A percentile compares a stretch with the other conserved stretches of the same genome.
phyloP scores from a whole-genome alignment of 1,140 invertebrate species.

The Aphelinus certus region DNA sequence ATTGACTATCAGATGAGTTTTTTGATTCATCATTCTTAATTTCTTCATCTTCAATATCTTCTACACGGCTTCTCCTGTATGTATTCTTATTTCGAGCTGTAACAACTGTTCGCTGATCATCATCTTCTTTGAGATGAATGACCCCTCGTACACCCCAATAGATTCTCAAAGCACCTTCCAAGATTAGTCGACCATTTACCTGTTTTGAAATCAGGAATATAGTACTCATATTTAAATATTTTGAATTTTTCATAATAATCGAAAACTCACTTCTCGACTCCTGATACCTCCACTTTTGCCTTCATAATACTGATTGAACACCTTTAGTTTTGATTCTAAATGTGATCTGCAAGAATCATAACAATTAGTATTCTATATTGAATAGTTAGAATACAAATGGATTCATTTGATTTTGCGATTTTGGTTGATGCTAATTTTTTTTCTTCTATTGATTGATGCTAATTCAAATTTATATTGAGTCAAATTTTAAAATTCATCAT shows the following conservation, averaged over 20 bases:
- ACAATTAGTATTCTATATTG: constrained; percentile 23
- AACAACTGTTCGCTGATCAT: constrained; percentile 81
- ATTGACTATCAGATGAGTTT: constrained; percentile 47
- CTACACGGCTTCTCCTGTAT: constrained; percentile 62
- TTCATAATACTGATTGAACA: constrained; percentile 84
- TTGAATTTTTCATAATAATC: constrained; percentile 3
- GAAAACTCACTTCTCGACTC: constrained; percentile 71
- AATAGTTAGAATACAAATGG: constrained; percentile 18
- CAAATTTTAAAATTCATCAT: constrained; percentile 2
- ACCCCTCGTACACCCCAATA: constrained; percentile 87
- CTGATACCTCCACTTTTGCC: constrained; percentile 80
- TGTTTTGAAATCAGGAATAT: constrained; percentile 44
- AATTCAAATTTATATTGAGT: not conserved
- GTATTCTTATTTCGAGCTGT: constrained; percentile 77
- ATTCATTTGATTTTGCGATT: too few species aligned
- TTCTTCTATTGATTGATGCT: constrained; percentile 13
- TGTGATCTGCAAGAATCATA: constrained; percentile 69
- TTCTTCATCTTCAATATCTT: constrained; percentile 54
- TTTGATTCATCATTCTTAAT: constrained; percentile 48
- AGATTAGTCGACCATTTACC: constrained; percentile 80
- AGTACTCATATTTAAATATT: constrained; percentile 5
- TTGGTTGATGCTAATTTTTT: not conserved
- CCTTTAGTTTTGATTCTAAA: constrained; percentile 81
- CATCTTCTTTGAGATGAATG: constrained; percentile 88
- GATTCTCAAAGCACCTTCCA: constrained; percentile 83